Percentiles rank a stretch among this genome's conserved stretches.
Evolutionary conservation across 2,797 vertebrate species (phyloP).

Genomic region (Sebastes minor): DNA sequence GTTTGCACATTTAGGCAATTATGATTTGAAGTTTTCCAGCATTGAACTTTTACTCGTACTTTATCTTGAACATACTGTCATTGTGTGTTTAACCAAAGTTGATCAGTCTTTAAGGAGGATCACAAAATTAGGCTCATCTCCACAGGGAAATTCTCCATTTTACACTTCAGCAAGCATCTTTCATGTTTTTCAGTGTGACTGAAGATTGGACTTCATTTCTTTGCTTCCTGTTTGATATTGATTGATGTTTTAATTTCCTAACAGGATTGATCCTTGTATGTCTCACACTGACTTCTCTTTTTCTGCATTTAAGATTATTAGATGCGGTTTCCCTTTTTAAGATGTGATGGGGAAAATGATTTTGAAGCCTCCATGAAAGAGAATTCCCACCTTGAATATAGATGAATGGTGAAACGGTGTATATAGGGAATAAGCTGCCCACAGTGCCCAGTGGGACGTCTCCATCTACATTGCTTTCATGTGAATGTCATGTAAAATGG

Average conservation of each 20-base stretch:
- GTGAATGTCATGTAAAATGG: constrained; percentile 46
- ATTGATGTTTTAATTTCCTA: constrained; percentile 63
- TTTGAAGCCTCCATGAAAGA: constrained; percentile 54
- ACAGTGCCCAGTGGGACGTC: constrained; percentile 34
- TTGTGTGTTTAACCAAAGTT: constrained; percentile 27
- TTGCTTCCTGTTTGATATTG: constrained; percentile 51
- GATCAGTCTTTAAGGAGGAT: constrained; percentile 30
- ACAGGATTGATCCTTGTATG: constrained; percentile 31
- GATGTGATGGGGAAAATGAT: constrained; percentile 40
- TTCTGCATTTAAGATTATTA: constrained; percentile 41
- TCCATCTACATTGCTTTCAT: constrained; percentile 54
- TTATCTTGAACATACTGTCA: not conserved
- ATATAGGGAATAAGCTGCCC: constrained; percentile 34
- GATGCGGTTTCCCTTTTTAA: constrained; percentile 43
- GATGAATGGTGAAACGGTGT: constrained; percentile 47
- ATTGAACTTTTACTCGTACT: not conserved
- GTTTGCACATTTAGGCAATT: not conserved
- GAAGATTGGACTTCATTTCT: constrained; percentile 32
- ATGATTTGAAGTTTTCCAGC: constrained; percentile 1
- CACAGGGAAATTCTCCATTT: constrained; percentile 34
- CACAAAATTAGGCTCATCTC: constrained; percentile 24
- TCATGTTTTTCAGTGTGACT: constrained; percentile 18
- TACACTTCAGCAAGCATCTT: constrained; percentile 30
- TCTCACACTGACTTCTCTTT: constrained; percentile 15
- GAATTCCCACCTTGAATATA: constrained; percentile 53